Conservation (phyloP, 1,140 invertebrate genomes). For the Hestina assimilis region DNA sequence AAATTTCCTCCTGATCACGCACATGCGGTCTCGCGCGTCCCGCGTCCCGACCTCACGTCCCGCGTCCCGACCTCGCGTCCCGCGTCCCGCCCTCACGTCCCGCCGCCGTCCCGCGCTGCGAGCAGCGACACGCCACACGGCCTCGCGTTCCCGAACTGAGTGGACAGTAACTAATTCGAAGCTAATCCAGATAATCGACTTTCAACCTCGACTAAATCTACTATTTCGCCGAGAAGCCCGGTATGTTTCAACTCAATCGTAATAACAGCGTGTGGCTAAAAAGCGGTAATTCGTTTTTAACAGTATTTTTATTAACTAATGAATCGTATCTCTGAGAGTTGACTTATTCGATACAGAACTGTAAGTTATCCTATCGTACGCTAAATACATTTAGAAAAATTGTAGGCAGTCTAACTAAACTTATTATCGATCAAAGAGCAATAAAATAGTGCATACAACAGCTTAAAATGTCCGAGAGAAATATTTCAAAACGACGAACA, state of each 20-base stretch:
- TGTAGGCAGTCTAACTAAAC: conserved; percentile 55
- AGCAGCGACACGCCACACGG: conserved; percentile 35
- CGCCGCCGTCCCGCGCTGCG: conserved; percentile 29
- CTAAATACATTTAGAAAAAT: conserved; percentile 57
- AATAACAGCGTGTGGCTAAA: not conserved
- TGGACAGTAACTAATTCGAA: conserved; percentile 24
- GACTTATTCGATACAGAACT: conserved; percentile 30
- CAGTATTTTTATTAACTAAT: conserved; percentile 8
- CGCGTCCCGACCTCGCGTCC: conserved; percentile 14
- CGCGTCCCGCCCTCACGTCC: conserved; percentile 14
- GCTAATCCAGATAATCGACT: conserved; percentile 20
- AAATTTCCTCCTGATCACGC: conserved; percentile 66
- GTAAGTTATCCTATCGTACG: conserved; percentile 55
- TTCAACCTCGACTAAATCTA: conserved; percentile 3
- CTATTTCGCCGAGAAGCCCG: conserved; percentile 16
- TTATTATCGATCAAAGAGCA: conserved; percentile 51
- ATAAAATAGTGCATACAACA: conserved; percentile 36
- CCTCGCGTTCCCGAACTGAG: conserved; percentile 28
- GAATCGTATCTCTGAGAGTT: conserved; percentile 14
- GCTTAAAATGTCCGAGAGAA: too few relatives aligned
- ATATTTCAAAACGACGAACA: too few relatives aligned
- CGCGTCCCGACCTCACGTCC: conserved; percentile 27
- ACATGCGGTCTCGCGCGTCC: conserved; percentile 33
- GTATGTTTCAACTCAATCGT: conserved; percentile 10
- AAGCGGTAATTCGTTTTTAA: conserved; percentile 1